Evolutionary conservation across 2,113 vertebrate species (phyloP), one percentile per base, ranked within the genome.

Genomic region (Fulmarus glacialis): DNA sequence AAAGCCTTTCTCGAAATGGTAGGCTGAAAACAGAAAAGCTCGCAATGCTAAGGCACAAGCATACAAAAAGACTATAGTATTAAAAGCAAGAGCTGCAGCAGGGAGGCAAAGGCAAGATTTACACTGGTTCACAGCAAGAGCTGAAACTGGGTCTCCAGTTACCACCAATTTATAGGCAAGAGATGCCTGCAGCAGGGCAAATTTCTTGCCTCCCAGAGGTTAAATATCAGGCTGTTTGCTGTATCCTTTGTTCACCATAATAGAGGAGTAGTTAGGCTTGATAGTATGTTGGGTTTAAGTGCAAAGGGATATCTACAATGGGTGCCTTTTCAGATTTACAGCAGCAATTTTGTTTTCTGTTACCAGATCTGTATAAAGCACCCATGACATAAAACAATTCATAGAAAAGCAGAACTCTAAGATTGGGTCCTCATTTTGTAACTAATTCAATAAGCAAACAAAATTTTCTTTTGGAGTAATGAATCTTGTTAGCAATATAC

Each of bases 21-120:
- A 48, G 40, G 30, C 27, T 68, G 60, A 45, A 38, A 48, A 20
- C 30, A 56, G 47, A 50, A 59, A 23, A 68, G 43, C 34, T 42
- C 0, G 0, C 59, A 47, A 19, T 4, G 26, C n/a, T 32, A 27
- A n/a, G 18, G 34, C 22, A 8, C 11, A 9, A 36, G 67, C 0
- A 9, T 40, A 15, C 47, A 22, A 18, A 15, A 52, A 3, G 3
- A 58, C 15, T 4, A 6, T 1, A 45, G 11, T 22, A 38, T 9
- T 1, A 3, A 43, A 27, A 67, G 20, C 50, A 59, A 42, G 40
- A 64, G 26, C 6, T 52, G 50, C 42, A 79, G 70, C 38, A 38
- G 17, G n/a, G 36, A 75, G 20, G 38, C 4, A 12, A 3, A 58
- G 17, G n/a, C 18, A 34, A 71, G 63, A 43, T 21, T 47, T 4